Percentiles rank a stretch among this genome's conserved stretches.
phyloP scores from a whole-genome alignment of 2,888 invertebrate species.

The Rhorus exstirpatorius region DNA sequence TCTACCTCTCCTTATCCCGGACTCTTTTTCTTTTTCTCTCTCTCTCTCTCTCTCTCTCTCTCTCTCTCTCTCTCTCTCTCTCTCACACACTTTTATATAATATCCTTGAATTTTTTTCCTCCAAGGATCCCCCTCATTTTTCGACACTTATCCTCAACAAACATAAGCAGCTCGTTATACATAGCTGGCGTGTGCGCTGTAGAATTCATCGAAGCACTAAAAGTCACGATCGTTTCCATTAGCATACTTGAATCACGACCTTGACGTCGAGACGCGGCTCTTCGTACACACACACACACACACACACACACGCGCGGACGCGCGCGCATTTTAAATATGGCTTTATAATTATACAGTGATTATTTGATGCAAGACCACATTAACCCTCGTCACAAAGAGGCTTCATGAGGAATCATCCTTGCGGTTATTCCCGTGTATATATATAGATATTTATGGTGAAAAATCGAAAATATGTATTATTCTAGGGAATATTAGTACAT shows the following conservation, averaged over 20 bases:
- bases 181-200: neutral
- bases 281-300: neutral
- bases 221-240: constrained; percentile 36
- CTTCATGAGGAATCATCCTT: too few species aligned
- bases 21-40: constrained; percentile 4
- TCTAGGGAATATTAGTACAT: too few species aligned
- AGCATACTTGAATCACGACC: constrained; percentile 57
- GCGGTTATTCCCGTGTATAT: too few species aligned
- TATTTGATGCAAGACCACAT: constrained; percentile 35
- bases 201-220: constrained; percentile 15
- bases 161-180: constrained; percentile 21
- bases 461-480: too few species aligned
- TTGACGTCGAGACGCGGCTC: constrained; percentile 32
- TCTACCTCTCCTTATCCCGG: constrained; percentile 5
- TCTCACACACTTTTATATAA: too few species aligned
- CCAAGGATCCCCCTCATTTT: neutral
- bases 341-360: constrained; percentile 11
- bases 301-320: neutral
- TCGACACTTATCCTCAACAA: neutral
- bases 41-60: neutral
- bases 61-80: neutral
- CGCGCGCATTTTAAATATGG: neutral
- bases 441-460: too few species aligned
- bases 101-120: constrained; percentile 27
- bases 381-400: constrained; percentile 12